A percentile compares a stretch with the other conserved stretches of the same genome.
Conservation (phyloP, 2,113 vertebrate genomes). For the Callospermophilus lateralis region DNA sequence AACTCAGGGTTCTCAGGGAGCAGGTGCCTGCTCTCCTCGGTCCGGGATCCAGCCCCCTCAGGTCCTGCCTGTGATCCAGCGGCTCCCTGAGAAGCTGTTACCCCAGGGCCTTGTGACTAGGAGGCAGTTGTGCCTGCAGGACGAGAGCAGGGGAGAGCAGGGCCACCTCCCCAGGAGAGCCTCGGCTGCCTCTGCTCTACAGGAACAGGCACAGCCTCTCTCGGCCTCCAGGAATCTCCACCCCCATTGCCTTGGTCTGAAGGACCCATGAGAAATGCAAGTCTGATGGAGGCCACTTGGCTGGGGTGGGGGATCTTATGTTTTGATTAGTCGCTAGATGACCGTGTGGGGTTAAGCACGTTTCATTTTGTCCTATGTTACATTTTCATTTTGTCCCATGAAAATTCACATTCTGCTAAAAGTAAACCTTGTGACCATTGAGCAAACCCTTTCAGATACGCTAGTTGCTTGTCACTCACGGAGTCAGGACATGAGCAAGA, state of each 20-base stretch:
- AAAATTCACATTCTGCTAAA: neutral
- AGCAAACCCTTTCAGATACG: neutral
- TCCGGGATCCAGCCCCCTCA: too few relatives aligned
- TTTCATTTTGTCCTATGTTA: too few relatives aligned
- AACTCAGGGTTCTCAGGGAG: neutral
- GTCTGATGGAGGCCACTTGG: too few relatives aligned
- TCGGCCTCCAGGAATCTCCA: too few relatives aligned
- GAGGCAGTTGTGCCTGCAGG: neutral
- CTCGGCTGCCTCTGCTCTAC: neutral
- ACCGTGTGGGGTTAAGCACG: neutral
- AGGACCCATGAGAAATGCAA: neutral
- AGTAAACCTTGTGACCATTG: neutral
- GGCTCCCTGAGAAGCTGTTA: neutral
- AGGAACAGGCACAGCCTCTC: neutral
- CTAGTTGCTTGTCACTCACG: neutral
- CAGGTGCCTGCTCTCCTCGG: neutral
- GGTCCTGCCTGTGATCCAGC: neutral
- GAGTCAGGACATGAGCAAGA: neutral
- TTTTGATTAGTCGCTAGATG: neutral
- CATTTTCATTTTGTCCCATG: neutral
- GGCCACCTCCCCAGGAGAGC: too few relatives aligned
- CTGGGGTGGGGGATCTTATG: neutral
- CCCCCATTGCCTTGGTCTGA: neutral
- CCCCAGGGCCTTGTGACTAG: rapidly evolving
- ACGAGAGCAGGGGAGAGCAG: neutral